phyloP scores from a whole-genome alignment of 2,113 vertebrate species.

The Dolichotis patagonum region DNA sequence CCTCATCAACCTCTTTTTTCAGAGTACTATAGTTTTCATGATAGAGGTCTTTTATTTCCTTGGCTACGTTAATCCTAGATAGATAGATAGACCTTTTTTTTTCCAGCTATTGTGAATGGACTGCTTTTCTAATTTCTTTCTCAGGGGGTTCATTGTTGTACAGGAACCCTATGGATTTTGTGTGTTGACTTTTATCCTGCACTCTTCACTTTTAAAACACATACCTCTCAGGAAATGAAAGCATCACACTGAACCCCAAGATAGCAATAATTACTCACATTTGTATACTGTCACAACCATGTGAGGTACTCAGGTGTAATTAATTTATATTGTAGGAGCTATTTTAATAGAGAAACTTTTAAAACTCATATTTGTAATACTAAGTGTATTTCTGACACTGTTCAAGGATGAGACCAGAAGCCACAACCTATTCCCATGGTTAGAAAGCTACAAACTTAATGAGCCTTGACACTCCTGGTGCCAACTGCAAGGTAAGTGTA shows the following conservation, averaged over 20 bases:
- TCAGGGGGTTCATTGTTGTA: background rate
- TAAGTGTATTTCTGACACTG: no score
- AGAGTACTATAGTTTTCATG: background rate
- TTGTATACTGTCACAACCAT: background rate
- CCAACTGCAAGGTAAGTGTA: no score
- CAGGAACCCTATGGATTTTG: background rate
- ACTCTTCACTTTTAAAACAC: background rate
- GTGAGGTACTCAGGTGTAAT: background rate
- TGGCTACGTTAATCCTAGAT: background rate
- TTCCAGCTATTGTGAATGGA: background rate
- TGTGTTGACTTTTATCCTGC: background rate
- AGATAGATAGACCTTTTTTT: background rate
- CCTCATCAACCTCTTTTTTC: background rate
- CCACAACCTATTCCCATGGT: no score
- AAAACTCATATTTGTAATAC: no score
- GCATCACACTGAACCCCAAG: background rate
- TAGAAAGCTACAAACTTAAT: no score
- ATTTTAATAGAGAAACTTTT: no score
- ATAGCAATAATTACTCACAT: background rate
- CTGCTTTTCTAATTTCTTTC: background rate
- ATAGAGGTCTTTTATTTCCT: background rate
- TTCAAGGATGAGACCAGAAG: no score
- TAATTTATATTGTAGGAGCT: background rate
- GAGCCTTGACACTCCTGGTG: no score
- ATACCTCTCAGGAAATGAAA: background rate